Conservation (phyloP, 2,888 invertebrate species). For the Meghimatium bilineatum region DNA sequence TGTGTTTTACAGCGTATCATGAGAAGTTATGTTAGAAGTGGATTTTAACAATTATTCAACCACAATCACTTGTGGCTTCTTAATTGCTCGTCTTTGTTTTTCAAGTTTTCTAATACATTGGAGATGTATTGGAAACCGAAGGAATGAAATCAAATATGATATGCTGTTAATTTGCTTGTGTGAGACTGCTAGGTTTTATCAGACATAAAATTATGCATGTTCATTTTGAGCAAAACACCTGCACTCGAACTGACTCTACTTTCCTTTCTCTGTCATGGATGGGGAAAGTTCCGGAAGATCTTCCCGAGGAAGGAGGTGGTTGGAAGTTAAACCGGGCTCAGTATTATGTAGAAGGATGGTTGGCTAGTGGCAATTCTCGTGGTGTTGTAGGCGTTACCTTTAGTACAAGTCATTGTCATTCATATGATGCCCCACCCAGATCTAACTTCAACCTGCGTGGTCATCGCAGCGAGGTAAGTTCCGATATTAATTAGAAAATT, state of each 20-base stretch:
- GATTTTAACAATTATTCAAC: no score
- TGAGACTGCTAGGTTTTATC: not conserved
- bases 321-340: constrained; percentile 96
- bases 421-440: constrained; percentile 86
- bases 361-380: constrained; percentile 94
- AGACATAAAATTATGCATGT: constrained; percentile 86
- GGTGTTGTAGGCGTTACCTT: constrained; percentile 96
- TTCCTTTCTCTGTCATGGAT: constrained; percentile 97
- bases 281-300: constrained; percentile 97
- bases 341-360: constrained; percentile 98
- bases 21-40: no score
- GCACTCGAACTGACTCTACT: constrained; percentile 95
- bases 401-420: constrained; percentile 93
- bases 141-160: no score
- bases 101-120: no score
- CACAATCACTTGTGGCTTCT: no score
- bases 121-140: no score
- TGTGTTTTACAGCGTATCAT: no score
- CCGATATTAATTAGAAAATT: no score
- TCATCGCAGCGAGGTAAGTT: constrained; percentile 91
- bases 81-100: no score
- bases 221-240: constrained; percentile 94
- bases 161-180: not conserved
- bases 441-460: constrained; percentile 98
- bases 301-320: constrained; percentile 88